These are phyloP conservation scores for Patagioenas fasciata DNA, from an alignment of 2,113 vertebrate species.

Conservation along the genomic window DNA sequence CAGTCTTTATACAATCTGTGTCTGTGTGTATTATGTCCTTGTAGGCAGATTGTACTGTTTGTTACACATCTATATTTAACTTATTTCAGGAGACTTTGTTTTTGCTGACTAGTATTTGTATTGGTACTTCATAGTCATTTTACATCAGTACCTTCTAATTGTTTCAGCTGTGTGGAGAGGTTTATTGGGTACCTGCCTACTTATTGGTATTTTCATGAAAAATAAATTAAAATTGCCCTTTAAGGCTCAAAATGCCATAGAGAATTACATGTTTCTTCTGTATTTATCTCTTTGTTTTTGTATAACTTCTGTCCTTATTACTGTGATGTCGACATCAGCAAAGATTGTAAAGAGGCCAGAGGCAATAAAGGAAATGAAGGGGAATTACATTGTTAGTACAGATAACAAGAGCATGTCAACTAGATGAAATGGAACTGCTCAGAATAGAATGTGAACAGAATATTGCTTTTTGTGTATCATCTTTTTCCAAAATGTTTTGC, in stretches of 20 bases:
- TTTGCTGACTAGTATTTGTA: not conserved
- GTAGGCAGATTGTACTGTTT: not conserved
- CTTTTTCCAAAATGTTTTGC: not conserved
- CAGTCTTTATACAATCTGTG: not conserved
- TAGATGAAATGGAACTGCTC: not conserved
- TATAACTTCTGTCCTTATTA: not conserved
- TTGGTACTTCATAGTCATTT: not conserved
- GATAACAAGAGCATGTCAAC: not conserved
- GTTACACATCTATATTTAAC: not conserved
- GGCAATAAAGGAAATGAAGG: not conserved
- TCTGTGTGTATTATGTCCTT: not conserved
- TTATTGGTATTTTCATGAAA: not conserved
- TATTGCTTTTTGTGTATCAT: not conserved
- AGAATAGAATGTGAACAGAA: not conserved
- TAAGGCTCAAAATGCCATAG: not conserved
- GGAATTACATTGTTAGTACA: not conserved
- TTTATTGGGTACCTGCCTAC: not conserved
- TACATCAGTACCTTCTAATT: not conserved
- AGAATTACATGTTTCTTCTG: not conserved
- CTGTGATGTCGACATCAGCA: not conserved
- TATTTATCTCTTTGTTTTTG: not conserved
- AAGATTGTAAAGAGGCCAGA: not conserved
- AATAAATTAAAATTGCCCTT: not conserved
- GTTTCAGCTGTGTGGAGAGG: not conserved
- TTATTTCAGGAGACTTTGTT: not conserved